Base-by-base conservation (phyloP, 2,888 invertebrate genomes). In the Rhorus exstirpatorius region DNA sequence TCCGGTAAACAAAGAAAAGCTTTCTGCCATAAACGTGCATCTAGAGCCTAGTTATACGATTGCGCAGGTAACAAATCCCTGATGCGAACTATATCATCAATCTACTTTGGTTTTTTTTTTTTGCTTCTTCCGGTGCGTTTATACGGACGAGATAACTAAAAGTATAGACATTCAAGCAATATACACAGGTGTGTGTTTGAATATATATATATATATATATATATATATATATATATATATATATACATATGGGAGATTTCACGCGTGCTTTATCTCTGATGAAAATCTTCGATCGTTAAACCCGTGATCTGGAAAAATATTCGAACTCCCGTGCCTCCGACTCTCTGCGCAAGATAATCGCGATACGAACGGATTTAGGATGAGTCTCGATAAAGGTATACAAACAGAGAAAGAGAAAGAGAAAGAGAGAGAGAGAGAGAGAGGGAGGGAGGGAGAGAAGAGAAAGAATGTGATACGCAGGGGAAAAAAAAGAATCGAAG, bases 211-310 rank as follows among this genome's bases (percentile, higher is more conserved):
- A 6, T 12, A 49, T 49, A 14, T 17, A 41, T 41, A 41, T 10
- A 14, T 19, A 38, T 24, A 24, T 12, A 26, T 21, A 21, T 21
- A 21, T 10, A 6, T 21, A 21, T 53, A 8, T 44, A 24, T 26
- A 24, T 51, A 53, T 35, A 44, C n/a, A 26, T 44, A 35, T 41
- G 26, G 51, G 35, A 74, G 70, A 75, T 82, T 79, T 79, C 67
- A 79, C 75, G 75, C 60, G 75, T 79, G 79, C 76, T 79, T 67
- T 79, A 83, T 79, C 75, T 79, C 72, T 67, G 71, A 53, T 55
- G 67, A 79, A 83, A 79, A 83, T 79, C 79, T 67, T 79, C 61
- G 71, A 79, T 79, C 79, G 76, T 83, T 79, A 83, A 79, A 67
- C 67, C 76, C 55, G 76, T 61, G 61, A 72, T 53, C 76, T 51